Percentiles rank a stretch among this genome's conserved stretches.
phyloP scores from a whole-genome alignment of 2,113 vertebrate genomes.

The Panthera tigris region DNA sequence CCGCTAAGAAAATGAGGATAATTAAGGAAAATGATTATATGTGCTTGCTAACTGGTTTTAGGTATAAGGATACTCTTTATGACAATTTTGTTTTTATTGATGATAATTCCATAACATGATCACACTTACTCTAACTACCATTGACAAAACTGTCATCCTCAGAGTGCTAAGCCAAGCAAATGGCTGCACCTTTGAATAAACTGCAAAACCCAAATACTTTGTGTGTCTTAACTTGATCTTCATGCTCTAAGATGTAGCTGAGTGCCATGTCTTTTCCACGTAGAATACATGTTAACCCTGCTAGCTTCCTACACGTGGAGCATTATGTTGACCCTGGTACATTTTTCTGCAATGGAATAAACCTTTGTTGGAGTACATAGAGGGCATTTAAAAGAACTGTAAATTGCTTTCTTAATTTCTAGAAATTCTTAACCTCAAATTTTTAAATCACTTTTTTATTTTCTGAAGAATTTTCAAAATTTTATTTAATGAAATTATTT shows the following conservation, averaged over 20 bases:
- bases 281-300: not conserved
- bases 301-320: not conserved
- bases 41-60: not conserved
- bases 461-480: not conserved
- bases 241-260: not conserved
- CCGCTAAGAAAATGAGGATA: not conserved
- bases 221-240: not conserved
- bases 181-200: not conserved
- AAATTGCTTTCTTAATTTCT: not conserved
- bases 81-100: not conserved
- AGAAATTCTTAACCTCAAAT: not conserved
- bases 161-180: not conserved
- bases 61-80: not conserved
- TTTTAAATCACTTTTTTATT: not conserved
- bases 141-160: not conserved
- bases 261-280: not conserved
- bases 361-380: not conserved
- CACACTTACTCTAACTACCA: not conserved
- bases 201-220: not conserved
- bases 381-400: not conserved
- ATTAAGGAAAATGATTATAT: not conserved
- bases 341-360: not conserved
- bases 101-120: not conserved
- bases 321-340: not conserved
- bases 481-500: conserved; percentile 14